phyloP scores from a whole-genome alignment of 2,888 invertebrate genomes.

The Mythimna loreyi region DNA sequence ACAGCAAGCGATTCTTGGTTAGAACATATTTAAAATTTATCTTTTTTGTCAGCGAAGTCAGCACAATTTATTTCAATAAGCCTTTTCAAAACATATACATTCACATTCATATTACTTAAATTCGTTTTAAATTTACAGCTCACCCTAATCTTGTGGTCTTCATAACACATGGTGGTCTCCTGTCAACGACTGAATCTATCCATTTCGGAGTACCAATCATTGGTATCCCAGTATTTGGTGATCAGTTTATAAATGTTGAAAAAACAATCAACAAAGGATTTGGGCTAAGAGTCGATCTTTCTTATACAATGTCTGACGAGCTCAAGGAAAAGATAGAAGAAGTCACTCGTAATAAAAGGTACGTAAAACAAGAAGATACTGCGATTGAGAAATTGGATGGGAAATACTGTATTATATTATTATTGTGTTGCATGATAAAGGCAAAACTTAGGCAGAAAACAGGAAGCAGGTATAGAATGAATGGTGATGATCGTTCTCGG shows the following conservation, averaged over 20 bases:
- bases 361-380: no score
- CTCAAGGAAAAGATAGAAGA: constrained; percentile 67
- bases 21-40: constrained; percentile 1
- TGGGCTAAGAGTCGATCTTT: constrained; percentile 66
- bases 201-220: constrained; percentile 74
- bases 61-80: no score
- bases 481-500: no score
- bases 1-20: constrained; percentile 66
- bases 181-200: constrained; percentile 73
- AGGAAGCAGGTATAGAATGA: no score
- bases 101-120: not conserved
- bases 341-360: constrained; percentile 64
- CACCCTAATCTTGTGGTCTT: constrained; percentile 72
- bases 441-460: not conserved
- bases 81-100: no score
- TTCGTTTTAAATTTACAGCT: constrained; percentile 56
- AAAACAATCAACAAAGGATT: constrained; percentile 69
- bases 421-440: not conserved
- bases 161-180: constrained; percentile 75
- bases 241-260: constrained; percentile 72
- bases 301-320: constrained; percentile 62
- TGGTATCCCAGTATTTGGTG: constrained; percentile 74
- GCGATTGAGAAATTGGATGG: no score
- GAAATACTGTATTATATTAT: no score
- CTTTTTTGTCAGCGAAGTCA: not conserved